A percentile compares a stretch with the other conserved stretches of the same genome.
Conservation (phyloP, 2,888 invertebrate genomes). For the Lysandra coridon region DNA sequence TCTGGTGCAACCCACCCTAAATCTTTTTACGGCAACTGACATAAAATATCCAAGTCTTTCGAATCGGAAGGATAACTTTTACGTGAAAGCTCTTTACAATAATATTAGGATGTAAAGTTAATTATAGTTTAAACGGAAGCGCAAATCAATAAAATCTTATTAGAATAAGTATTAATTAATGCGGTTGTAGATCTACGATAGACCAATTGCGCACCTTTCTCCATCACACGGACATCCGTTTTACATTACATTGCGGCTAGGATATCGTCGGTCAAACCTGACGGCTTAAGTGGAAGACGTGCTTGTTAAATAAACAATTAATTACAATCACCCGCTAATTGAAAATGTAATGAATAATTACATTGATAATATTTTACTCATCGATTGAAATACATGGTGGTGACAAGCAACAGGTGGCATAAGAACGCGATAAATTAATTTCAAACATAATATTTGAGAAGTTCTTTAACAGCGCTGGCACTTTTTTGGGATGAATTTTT, state of each 20-base stretch:
- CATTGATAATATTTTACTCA: constrained; percentile 6
- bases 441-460: too few relatives aligned
- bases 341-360: constrained; percentile 10
- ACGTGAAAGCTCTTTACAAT: not conserved
- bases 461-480: too few relatives aligned
- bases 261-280: constrained; percentile 56
- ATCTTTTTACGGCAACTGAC: not conserved
- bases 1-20: too few relatives aligned
- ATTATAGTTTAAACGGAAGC: constrained; percentile 11
- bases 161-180: constrained; percentile 28
- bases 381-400: not conserved
- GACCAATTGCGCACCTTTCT: constrained; percentile 61
- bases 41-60: not conserved
- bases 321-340: not conserved
- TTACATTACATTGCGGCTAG: constrained; percentile 48
- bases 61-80: not conserved
- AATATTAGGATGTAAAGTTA: not conserved
- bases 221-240: constrained; percentile 61
- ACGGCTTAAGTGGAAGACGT: constrained; percentile 49
- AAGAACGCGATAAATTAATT: too few relatives aligned
- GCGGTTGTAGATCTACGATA: constrained; percentile 34
- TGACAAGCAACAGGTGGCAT: too few relatives aligned
- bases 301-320: constrained; percentile 25
- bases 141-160: constrained; percentile 33
- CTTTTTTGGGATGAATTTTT: too few relatives aligned